A percentile compares a stretch with the other conserved stretches of the same genome.
Evolutionary conservation across 2,888 invertebrate genomes (phyloP).

Genomic region (Cetonia aurata): DNA sequence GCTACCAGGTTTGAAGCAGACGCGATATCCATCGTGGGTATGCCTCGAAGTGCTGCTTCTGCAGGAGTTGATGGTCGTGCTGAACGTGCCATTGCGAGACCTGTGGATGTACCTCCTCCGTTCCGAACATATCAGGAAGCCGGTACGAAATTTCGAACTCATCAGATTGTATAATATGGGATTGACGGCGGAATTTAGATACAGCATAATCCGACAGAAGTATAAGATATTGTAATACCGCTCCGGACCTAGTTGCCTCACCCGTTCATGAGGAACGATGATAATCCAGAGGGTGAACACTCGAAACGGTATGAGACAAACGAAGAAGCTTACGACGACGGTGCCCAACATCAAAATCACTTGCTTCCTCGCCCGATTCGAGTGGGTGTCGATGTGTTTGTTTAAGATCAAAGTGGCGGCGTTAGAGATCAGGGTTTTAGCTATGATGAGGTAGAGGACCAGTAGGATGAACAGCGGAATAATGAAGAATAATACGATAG

Average conservation of each 20-base stretch:
- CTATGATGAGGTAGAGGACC: constrained; percentile 85
- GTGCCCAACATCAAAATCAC: constrained; percentile 90
- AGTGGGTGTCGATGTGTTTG: constrained; percentile 79
- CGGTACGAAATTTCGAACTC: constrained; percentile 90
- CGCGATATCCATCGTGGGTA: constrained; percentile 60
- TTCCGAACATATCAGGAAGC: constrained; percentile 79
- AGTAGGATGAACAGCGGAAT: constrained; percentile 84
- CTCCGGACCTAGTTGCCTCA: constrained; percentile 79
- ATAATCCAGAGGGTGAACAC: constrained; percentile 88
- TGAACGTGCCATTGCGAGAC: constrained; percentile 69
- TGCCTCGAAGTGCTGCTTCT: constrained; percentile 62
- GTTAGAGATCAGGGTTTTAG: constrained; percentile 82
- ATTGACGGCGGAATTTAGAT: constrained; percentile 91
- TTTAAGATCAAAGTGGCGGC: constrained; percentile 77
- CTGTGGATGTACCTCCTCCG: constrained; percentile 68
- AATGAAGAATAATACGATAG: constrained; percentile 84
- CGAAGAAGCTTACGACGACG: constrained; percentile 88
- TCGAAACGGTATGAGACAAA: constrained; percentile 89
- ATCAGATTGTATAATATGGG: constrained; percentile 93
- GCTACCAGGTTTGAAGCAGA: constrained; percentile 60
- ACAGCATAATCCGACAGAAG: constrained; percentile 88
- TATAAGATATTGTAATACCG: constrained; percentile 86
- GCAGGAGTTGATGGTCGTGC: constrained; percentile 69
- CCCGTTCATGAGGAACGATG: constrained; percentile 77
- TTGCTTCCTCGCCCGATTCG: constrained; percentile 80